Evolutionary conservation across 2,797 vertebrate genomes (phyloP), one percentile per base, ranked within the genome.

Genomic region (Heteromormyrus szaboi): DNA sequence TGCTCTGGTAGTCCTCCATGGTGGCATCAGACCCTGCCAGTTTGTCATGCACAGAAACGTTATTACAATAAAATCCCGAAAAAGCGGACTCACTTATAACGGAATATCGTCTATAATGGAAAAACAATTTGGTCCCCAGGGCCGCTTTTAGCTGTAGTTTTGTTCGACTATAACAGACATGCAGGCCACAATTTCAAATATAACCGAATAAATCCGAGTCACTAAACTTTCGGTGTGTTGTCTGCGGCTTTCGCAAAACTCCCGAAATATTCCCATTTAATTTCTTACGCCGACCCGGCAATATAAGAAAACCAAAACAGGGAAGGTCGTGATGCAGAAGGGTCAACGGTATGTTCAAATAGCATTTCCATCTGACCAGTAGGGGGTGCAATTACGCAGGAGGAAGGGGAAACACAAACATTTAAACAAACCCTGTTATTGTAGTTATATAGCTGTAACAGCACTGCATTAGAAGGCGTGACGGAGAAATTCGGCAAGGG

Each of bases 1-100:
- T 98, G 93, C 98, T 99, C 94, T 99, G 98, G 92, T 98, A 99
- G 92, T 99, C 98, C 92, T 99, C 98, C 91, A 95, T 97, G 4
- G 95, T 97, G 0, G 97, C 96, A 22, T 97, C 96, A 54, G 97
- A 96, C 90, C 97, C 98, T 99, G 93, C 25, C 93, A 8, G 33
- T 68, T 84, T 7, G 44, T 84, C 19, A 84, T 7, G 50, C 9
- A 29, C 2, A 37, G 4, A 14, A 72, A 62, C 6, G 0, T 62
- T 25, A 62, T 54, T 54, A 54, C 51, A 17, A 1, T 53, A 53
- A 53, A 17, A 53, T 53, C 51, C 51, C 51, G 0, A 11, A 11
- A 50, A 17, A 53, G 12, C 14, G 51, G 14, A 53, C 51, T 53
- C 51, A 1, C 14, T 17, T 17, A 53, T 53, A 53, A 53, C 3